Evolutionary conservation across 2,888 invertebrate species (phyloP).

Genomic region (Magallana nippona): DNA sequence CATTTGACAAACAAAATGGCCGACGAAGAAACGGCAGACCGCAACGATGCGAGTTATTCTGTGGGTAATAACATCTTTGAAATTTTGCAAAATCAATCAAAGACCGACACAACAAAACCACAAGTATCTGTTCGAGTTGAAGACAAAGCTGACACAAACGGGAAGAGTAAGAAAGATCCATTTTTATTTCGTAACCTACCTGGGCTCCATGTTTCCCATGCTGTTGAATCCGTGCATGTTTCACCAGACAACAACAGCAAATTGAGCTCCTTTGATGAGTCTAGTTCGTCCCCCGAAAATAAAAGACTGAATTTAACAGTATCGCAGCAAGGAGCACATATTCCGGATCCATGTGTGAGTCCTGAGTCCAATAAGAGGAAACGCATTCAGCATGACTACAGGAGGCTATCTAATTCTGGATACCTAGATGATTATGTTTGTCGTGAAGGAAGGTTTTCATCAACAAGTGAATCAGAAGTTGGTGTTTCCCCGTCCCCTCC

Average conservation of each 20-base stretch:
- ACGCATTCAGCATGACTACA: conserved; percentile 78
- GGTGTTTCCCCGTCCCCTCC: conserved; percentile 60
- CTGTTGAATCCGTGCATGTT: conserved; percentile 51
- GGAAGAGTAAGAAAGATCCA: conserved; percentile 51
- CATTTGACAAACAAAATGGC: conserved; percentile 67
- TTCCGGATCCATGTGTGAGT: conserved; percentile 63
- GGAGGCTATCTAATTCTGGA: conserved; percentile 78
- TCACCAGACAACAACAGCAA: conserved; percentile 47
- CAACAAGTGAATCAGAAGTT: conserved; percentile 68
- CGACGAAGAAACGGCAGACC: conserved; percentile 61
- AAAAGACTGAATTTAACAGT: conserved; percentile 63
- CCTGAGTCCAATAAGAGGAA: conserved; percentile 75
- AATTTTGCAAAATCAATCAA: conserved; percentile 57
- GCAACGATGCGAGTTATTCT: conserved; percentile 56
- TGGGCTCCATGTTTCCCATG: conserved; percentile 64
- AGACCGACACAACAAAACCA: conserved; percentile 20
- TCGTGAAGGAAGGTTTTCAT: conserved; percentile 70
- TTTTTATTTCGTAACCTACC: conserved; percentile 68
- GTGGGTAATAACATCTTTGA: conserved; percentile 61
- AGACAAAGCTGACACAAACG: conserved; percentile 52
- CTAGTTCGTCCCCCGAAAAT: conserved; percentile 56
- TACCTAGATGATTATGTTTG: conserved; percentile 78
- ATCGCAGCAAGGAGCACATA: conserved; percentile 48
- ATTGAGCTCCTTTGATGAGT: conserved; percentile 17
- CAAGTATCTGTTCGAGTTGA: conserved; percentile 47